phyloP scores from a whole-genome alignment of 2,888 invertebrate species.

The Polymixis flavicincta region DNA sequence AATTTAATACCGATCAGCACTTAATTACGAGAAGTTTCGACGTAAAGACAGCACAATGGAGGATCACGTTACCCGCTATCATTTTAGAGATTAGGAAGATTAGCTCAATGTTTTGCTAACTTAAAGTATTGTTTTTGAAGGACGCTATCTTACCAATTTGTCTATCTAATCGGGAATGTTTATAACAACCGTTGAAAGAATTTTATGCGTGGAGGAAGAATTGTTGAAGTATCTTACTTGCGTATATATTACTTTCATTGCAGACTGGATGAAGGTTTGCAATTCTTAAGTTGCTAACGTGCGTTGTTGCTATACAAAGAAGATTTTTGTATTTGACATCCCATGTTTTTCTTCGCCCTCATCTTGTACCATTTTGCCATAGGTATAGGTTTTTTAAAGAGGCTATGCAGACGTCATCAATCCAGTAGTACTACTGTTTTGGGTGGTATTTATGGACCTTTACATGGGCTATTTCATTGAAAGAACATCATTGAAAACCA shows the following conservation, averaged over 20 bases:
- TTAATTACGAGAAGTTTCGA: constrained; percentile 80
- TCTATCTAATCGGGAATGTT: constrained; percentile 53
- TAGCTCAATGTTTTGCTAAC: constrained; percentile 68
- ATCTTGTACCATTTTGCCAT: not conserved
- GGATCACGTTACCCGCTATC: constrained; percentile 82
- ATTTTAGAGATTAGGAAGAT: constrained; percentile 78
- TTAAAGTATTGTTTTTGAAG: constrained; percentile 55
- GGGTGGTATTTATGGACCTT: too few species aligned
- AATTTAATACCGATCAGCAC: constrained; percentile 79
- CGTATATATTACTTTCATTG: not conserved
- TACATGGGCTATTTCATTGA: too few species aligned
- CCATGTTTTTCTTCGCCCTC: too few species aligned
- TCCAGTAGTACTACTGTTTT: not conserved
- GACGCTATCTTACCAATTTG: constrained; percentile 53
- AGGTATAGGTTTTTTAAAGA: too few species aligned
- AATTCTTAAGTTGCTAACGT: not conserved
- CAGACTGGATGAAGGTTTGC: not conserved
- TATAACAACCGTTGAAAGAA: constrained; percentile 44
- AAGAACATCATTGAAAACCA: too few species aligned
- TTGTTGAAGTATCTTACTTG: not conserved
- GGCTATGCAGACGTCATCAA: not conserved
- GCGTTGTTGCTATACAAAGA: not conserved
- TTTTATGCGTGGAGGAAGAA: constrained; percentile 7
- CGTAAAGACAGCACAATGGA: constrained; percentile 84
- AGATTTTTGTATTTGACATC: not conserved